A percentile compares a stretch with the other conserved stretches of the same genome.
These are phyloP conservation scores for Panopea generosa DNA, from an alignment of 2,888 invertebrate species.

Conservation along the genomic window DNA sequence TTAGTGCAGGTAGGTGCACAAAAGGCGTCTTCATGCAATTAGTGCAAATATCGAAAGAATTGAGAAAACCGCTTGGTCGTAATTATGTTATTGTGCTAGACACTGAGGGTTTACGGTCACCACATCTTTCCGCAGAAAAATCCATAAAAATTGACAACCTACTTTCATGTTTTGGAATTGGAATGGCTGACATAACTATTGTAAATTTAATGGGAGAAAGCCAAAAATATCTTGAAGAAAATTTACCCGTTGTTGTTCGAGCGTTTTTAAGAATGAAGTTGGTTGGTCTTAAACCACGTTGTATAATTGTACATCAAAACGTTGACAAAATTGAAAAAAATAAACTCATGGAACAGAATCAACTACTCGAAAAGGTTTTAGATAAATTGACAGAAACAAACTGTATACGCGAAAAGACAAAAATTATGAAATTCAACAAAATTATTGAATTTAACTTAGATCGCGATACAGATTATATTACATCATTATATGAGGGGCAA, in stretches of 20 bases:
- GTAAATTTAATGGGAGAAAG: constrained; percentile 42
- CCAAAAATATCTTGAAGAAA: constrained; percentile 26
- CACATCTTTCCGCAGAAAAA: constrained; percentile 11
- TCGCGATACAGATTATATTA: constrained; percentile 26
- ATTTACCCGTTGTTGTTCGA: constrained; percentile 32
- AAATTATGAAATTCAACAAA: constrained; percentile 19
- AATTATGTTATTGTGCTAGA: constrained; percentile 31
- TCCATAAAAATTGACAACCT: constrained; percentile 31
- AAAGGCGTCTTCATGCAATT: constrained; percentile 36
- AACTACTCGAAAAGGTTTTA: constrained; percentile 14
- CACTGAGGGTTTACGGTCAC: constrained; percentile 36
- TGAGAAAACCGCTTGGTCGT: not conserved
- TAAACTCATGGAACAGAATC: constrained; percentile 13
- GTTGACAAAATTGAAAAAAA: constrained; percentile 22
- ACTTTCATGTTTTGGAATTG: constrained; percentile 39
- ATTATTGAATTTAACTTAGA: constrained; percentile 35
- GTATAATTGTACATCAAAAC: constrained; percentile 49
- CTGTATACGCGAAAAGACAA: constrained; percentile 22
- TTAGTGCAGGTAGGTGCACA: constrained; percentile 46
- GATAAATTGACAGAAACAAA: constrained; percentile 29
- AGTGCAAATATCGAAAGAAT: not conserved
- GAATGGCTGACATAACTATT: constrained; percentile 28
- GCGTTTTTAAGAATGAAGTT: constrained; percentile 40
- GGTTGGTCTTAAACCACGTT: constrained; percentile 6
- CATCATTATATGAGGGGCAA: constrained; percentile 33